These are phyloP conservation scores for Planiliza haematocheilus DNA, from an alignment of 2,113 vertebrate genomes.

Conservation along the genomic window DNA sequence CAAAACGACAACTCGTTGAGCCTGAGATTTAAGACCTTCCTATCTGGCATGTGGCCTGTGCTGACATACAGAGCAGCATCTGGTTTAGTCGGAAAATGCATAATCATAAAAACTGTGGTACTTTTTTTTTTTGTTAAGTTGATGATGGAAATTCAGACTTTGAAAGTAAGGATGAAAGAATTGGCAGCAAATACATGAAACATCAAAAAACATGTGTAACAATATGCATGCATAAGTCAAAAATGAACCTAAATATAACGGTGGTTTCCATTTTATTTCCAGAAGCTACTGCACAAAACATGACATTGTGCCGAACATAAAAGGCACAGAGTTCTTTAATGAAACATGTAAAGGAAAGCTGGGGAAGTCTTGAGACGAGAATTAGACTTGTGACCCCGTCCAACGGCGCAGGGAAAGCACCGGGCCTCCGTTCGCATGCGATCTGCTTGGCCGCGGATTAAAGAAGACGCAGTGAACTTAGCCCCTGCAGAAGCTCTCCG, in stretches of 20 bases:
- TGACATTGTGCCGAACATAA: slow-evolving; percentile 31
- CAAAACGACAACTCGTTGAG: slow-evolving; percentile 18
- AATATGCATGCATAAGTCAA: slow-evolving; percentile 18
- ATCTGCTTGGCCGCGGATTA: slow-evolving; percentile 58
- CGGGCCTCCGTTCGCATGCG: slow-evolving; percentile 25
- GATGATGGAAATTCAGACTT: background rate
- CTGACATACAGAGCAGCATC: slow-evolving; percentile 19
- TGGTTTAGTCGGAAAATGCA: slow-evolving; percentile 6
- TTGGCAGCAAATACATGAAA: background rate
- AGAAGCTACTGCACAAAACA: slow-evolving; percentile 26
- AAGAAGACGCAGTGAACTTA: slow-evolving; percentile 51
- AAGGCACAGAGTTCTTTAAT: slow-evolving; percentile 16
- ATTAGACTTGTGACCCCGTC: slow-evolving; percentile 63
- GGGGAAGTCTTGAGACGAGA: slow-evolving; percentile 39
- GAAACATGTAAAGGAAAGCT: slow-evolving; percentile 39
- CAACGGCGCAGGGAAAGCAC: slow-evolving; percentile 16
- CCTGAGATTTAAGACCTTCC: slow-evolving; percentile 24
- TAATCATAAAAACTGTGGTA: too few species aligned
- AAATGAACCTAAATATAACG: background rate
- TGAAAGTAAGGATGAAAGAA: background rate
- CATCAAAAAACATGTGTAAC: background rate
- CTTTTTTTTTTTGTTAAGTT: too few species aligned
- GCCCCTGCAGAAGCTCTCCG: slow-evolving; percentile 35
- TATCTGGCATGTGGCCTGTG: slow-evolving; percentile 1
- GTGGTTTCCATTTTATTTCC: slow-evolving; percentile 36